Evolutionary conservation across 2,888 invertebrate genomes (phyloP).

Genomic region (Megamerina dolium): DNA sequence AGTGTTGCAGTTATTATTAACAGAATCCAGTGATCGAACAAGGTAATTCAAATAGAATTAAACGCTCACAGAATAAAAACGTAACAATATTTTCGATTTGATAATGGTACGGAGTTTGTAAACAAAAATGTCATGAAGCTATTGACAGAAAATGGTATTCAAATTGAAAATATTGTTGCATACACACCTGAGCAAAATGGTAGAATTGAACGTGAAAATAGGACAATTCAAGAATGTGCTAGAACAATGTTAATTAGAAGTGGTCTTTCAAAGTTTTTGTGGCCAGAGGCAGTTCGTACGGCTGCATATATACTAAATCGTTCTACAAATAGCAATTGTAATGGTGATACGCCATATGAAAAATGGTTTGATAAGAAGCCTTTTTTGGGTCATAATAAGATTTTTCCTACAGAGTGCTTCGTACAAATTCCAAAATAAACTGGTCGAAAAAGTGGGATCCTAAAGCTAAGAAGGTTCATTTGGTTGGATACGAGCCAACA

Average conservation of each 20-base stretch:
- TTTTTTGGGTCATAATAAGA: conserved; percentile 8
- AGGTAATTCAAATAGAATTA: no score
- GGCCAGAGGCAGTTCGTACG: conserved; percentile 19
- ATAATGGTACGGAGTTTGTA: conserved; percentile 5
- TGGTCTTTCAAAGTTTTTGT: conserved; percentile 26
- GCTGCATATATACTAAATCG: conserved; percentile 4
- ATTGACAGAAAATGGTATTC: no score
- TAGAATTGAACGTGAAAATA: neutral
- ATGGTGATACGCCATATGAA: conserved; percentile 3
- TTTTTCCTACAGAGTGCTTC: conserved; percentile 3
- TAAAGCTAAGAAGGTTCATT: conserved; percentile 10
- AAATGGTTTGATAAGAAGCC: conserved; percentile 16
- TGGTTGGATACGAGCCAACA: conserved; percentile 13
- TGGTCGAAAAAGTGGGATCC: conserved; percentile 4
- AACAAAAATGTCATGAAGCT: no score
- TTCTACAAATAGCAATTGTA: conserved; percentile 3
- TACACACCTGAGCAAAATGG: conserved; percentile 17
- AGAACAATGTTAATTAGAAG: conserved; percentile 11
- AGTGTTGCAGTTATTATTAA: no score
- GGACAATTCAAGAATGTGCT: conserved; percentile 1
- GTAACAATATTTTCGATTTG: conserved; percentile 1
- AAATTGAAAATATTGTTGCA: conserved; percentile 1
- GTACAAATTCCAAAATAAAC: conserved; percentile 6
- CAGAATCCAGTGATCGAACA: no score
- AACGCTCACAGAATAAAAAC: no score